phyloP scores from a whole-genome alignment of 2,888 invertebrate genomes.

The Nephrotoma appendiculata region DNA sequence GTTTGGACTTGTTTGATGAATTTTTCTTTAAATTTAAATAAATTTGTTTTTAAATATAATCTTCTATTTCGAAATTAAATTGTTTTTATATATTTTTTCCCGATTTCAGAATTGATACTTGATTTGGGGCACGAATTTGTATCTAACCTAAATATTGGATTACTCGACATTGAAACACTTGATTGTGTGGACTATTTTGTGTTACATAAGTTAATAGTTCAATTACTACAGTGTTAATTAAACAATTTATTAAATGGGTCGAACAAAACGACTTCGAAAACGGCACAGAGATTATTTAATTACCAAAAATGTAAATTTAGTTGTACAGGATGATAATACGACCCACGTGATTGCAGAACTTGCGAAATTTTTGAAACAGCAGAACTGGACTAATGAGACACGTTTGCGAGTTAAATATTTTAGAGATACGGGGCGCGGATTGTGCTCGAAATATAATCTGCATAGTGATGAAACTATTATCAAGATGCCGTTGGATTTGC shows the following conservation, averaged over 20 bases:
- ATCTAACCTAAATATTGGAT: not conserved
- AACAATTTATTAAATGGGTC: not conserved
- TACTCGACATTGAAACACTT: not conserved
- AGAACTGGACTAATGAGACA: slow-evolving; percentile 37
- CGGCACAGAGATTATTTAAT: not conserved
- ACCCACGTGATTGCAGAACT: not conserved
- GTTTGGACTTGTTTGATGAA: not conserved
- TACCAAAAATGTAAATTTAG: not conserved
- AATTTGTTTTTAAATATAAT: not conserved
- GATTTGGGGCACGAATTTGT: not conserved
- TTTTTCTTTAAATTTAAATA: not conserved
- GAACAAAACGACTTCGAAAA: not conserved
- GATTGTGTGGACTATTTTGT: not conserved
- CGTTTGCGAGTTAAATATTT: slow-evolving; percentile 44
- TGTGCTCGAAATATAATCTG: slow-evolving; percentile 45
- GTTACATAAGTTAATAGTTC: not conserved
- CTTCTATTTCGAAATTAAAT: not conserved
- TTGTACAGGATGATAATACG: not conserved
- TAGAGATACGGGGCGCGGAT: slow-evolving; percentile 55
- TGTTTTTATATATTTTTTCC: not conserved
- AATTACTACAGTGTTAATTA: not conserved
- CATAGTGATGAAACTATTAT: slow-evolving; percentile 42
- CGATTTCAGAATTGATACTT: slow-evolving; percentile 5
- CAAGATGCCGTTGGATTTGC: slow-evolving; percentile 41
- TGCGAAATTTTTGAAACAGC: not conserved